Percentiles rank a stretch among this genome's conserved stretches.
Conservation (phyloP, 2,888 invertebrate species). For the Arge pagana region DNA sequence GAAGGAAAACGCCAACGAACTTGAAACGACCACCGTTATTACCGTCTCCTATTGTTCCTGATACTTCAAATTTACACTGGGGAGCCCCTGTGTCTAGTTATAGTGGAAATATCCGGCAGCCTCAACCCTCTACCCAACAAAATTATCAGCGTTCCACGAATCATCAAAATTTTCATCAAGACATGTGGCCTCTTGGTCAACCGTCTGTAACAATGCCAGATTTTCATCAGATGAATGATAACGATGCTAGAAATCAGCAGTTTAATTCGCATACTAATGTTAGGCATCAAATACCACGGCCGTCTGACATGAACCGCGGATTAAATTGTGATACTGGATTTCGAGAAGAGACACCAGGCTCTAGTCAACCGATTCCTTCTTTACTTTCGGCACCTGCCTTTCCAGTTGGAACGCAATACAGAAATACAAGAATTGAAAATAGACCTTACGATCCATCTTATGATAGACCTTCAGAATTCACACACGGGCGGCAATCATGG, state of each 20-base stretch:
- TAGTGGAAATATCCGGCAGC: constrained; percentile 16
- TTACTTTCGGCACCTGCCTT: constrained; percentile 32
- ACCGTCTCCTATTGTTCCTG: constrained; percentile 1
- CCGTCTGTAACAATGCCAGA: background rate
- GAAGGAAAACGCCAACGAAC: background rate
- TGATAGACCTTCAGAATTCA: constrained; percentile 16
- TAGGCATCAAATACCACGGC: constrained; percentile 32
- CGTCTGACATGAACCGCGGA: constrained; percentile 28
- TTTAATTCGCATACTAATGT: constrained; percentile 26
- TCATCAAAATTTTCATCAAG: constrained; percentile 12
- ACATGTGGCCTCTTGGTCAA: constrained; percentile 13
- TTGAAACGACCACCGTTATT: constrained; percentile 1
- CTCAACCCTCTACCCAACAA: constrained; percentile 3
- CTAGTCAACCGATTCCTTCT: constrained; percentile 24
- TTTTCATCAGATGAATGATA: constrained; percentile 14
- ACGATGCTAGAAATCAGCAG: constrained; percentile 1
- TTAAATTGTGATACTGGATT: constrained; percentile 8
- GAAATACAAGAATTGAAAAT: constrained; percentile 15
- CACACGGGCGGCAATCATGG: constrained; percentile 8
- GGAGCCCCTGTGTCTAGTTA: background rate
- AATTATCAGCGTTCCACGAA: constrained; percentile 6
- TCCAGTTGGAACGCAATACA: constrained; percentile 23
- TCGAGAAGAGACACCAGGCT: constrained; percentile 5
- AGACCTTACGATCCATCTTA: constrained; percentile 11
- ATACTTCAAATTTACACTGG: constrained; percentile 12